Conservation (phyloP, 2,797 vertebrate species). For the Botia almorhae region DNA sequence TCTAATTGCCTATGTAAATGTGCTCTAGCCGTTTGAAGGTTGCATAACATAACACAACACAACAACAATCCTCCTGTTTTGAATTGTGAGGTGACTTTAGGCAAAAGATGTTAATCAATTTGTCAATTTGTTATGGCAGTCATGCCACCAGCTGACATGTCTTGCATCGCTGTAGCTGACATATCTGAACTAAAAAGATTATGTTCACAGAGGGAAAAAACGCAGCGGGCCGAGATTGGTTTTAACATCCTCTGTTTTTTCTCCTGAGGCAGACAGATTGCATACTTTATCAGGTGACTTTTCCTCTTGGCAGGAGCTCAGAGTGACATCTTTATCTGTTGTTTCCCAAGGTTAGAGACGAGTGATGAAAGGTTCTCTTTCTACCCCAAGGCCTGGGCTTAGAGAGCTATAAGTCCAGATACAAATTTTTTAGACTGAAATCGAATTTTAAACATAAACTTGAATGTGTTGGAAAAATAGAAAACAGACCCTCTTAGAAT, state of each 20-base stretch:
- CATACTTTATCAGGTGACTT: conserved; percentile 49
- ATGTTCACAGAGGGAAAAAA: conserved; percentile 44
- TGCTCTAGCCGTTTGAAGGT: conserved; percentile 44
- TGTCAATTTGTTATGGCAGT: conserved; percentile 65
- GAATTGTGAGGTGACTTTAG: conserved; percentile 61
- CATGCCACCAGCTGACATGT: conserved; percentile 50
- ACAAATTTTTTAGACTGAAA: conserved; percentile 13
- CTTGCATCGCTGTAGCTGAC: conserved; percentile 61
- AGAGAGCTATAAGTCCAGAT: conserved; percentile 39
- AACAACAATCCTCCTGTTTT: conserved; percentile 51
- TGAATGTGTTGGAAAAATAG: conserved; percentile 1
- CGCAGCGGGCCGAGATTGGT: conserved; percentile 39
- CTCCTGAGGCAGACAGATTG: conserved; percentile 37
- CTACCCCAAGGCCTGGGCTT: conserved; percentile 36
- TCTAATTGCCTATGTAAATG: conserved; percentile 63
- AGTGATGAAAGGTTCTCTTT: conserved; percentile 43
- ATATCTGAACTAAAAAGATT: conserved; percentile 64
- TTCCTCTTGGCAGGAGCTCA: conserved; percentile 30
- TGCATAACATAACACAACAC: conserved; percentile 39
- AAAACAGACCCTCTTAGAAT: neutral
- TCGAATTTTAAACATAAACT: conserved; percentile 17
- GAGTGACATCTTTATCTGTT: conserved; percentile 60
- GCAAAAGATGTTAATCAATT: conserved; percentile 66
- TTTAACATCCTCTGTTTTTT: conserved; percentile 48
- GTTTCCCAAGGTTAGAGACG: conserved; percentile 46